phyloP scores from a whole-genome alignment of 2,888 invertebrate species.

The Cryptophagus acutangulus region DNA sequence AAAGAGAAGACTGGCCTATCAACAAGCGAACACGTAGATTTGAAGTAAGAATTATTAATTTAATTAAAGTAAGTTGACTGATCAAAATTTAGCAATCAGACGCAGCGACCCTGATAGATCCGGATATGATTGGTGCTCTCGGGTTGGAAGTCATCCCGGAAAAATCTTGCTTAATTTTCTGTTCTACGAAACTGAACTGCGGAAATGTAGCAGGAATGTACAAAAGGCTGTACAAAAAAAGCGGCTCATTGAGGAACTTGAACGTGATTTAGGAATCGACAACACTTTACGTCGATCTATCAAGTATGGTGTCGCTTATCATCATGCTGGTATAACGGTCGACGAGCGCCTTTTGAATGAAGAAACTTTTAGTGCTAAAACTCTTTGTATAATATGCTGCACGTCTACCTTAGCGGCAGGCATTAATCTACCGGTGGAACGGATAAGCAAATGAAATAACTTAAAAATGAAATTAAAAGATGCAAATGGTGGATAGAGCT shows the following conservation, averaged over 20 bases:
- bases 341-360: constrained; percentile 85
- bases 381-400: constrained; percentile 84
- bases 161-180: constrained; percentile 83
- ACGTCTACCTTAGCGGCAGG: constrained; percentile 98
- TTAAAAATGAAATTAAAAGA: no score
- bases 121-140: constrained; percentile 74
- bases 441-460: no score
- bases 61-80: no score
- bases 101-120: no score
- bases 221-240: constrained; percentile 58
- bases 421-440: constrained; percentile 89
- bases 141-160: constrained; percentile 76
- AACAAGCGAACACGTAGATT: no score
- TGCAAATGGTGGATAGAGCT: constrained; percentile 95
- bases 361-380: constrained; percentile 75
- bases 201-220: constrained; percentile 89
- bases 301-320: constrained; percentile 83
- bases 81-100: no score
- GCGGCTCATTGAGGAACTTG: no score
- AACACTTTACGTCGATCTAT: constrained; percentile 63
- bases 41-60: no score
- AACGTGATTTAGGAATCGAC: no score
- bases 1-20: no score
- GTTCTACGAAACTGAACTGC: constrained; percentile 87
- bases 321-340: constrained; percentile 81